phyloP scores from a whole-genome alignment of 1,140 invertebrate species.

The Caenorhabditis remanei region DNA sequence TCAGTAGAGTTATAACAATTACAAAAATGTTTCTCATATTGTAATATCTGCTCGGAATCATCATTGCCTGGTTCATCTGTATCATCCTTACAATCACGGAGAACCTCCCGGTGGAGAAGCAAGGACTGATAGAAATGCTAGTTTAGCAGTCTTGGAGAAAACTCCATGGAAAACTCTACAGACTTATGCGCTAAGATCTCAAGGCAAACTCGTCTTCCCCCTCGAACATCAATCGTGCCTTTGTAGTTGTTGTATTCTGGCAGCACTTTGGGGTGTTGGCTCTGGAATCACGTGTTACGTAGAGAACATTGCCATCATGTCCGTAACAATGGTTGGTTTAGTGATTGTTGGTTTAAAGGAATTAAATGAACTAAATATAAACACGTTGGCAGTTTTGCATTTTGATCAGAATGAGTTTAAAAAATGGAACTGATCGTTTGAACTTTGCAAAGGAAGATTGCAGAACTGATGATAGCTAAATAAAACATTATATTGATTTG shows the following conservation, averaged over 20 bases:
- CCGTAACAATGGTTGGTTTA: conserved; percentile 51
- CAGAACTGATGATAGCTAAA: no score
- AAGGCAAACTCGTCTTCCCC: conserved; percentile 47
- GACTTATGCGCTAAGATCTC: conserved; percentile 53
- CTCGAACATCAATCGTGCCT: conserved; percentile 59
- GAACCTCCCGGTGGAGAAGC: conserved; percentile 71
- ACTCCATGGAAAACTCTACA: conserved; percentile 68
- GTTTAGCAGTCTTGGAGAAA: conserved; percentile 68
- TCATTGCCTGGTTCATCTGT: conserved; percentile 73
- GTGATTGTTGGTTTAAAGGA: conserved; percentile 62
- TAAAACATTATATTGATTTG: no score
- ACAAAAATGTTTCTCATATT: no score
- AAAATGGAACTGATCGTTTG: no score
- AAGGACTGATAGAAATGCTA: conserved; percentile 71
- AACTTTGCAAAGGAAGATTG: no score
- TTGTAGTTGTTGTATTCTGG: conserved; percentile 56
- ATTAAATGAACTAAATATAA: not conserved
- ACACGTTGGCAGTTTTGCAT: no score
- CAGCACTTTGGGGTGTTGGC: conserved; percentile 63
- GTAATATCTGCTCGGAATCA: conserved; percentile 74
- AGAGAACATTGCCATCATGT: conserved; percentile 63
- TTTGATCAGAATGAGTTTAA: no score
- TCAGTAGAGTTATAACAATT: no score
- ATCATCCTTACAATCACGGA: conserved; percentile 69
- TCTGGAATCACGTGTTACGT: conserved; percentile 65